A percentile compares a stretch with the other conserved stretches of the same genome.
phyloP scores from a whole-genome alignment of 2,113 vertebrate genomes.

The Ornithorhynchus anatinus region DNA sequence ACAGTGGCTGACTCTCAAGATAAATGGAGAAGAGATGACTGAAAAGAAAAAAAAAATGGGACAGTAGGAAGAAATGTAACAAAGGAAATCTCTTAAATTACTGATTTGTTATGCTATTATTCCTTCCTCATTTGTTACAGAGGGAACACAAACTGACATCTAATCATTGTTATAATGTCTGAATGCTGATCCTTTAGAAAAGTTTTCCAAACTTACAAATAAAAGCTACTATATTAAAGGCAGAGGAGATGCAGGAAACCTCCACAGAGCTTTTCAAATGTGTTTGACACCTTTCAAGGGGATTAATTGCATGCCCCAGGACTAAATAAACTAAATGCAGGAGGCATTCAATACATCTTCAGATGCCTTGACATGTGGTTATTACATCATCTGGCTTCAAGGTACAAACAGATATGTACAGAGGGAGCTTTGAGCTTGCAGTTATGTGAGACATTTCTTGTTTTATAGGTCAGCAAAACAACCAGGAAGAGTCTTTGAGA shows the following conservation, averaged over 20 bases:
- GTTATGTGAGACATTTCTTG: slow-evolving; percentile 9
- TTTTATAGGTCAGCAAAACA: not conserved
- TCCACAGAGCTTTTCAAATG: slow-evolving; percentile 8
- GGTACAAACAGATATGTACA: not conserved
- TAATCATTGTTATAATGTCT: slow-evolving; percentile 9
- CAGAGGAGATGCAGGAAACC: slow-evolving; percentile 15
- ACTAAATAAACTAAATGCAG: slow-evolving; percentile 31
- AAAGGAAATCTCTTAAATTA: not conserved
- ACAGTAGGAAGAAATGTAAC: not conserved
- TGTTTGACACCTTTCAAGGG: slow-evolving; percentile 27
- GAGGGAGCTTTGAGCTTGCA: slow-evolving; percentile 1
- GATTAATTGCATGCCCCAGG: slow-evolving; percentile 23
- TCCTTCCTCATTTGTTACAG: not conserved
- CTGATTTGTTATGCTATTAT: not conserved
- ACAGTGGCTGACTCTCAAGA: not conserved
- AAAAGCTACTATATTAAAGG: not conserved
- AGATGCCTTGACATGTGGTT: slow-evolving; percentile 19
- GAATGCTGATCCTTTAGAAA: not conserved
- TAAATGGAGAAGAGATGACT: not conserved
- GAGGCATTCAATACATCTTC: slow-evolving; percentile 29
- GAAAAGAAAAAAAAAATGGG: slow-evolving; percentile 12
- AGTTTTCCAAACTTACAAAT: not conserved
- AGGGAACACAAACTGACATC: not conserved
- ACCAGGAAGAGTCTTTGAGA: slow-evolving; percentile 19
- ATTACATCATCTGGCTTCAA: slow-evolving; percentile 32